Evolutionary conservation across 2,888 invertebrate species (phyloP), one percentile per base, ranked within the genome.

Genomic region (Melanchra persicariae): DNA sequence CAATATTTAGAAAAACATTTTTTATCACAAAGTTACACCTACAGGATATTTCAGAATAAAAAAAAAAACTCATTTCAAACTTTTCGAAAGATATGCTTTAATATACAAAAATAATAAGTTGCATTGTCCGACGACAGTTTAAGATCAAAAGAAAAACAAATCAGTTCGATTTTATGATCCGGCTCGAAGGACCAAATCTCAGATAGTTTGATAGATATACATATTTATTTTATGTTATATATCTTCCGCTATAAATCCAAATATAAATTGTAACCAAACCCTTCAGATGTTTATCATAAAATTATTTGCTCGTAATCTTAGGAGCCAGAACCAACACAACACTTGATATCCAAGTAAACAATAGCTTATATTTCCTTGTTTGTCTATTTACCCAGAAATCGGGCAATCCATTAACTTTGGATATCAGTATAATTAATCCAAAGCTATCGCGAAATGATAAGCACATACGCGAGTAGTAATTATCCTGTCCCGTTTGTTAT

Each of bases 301-400:
- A 55, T 73, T 1, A 55, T 60, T 59, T 79, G 22, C 54, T 73
- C 47, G 40, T 49, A 45, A 79, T 55, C 19, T 26, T 17, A 3
- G 24, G 6, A 26, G 22, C 19, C 26, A 49, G 43, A 59, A 43
- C 12, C 52, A 71, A 34, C 22, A 70, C 22, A 70, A 79, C n/a
- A 55, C 0, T 55, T 49, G 24, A 59, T 73, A 52, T 37, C 45
- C 1, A 0, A 79, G 24, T n/a, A 34, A 59, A 74, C 79, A 79
- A 74, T 59, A 43, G 47, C 24, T 34, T 22, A 1, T 40, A 15
- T 79, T 60, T 79, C 40, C 34, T 54, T 71, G 26, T 52, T 61
- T 49, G 47, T 54, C n/a, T 43, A n/a, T 79, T 73, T 52, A 12
- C 10, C 5, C 19, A 37, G 15, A 12, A 30, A 47, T 69, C 1